phyloP scores from a whole-genome alignment of 2,113 vertebrate species.

The Ptilonorhynchus violaceus region DNA sequence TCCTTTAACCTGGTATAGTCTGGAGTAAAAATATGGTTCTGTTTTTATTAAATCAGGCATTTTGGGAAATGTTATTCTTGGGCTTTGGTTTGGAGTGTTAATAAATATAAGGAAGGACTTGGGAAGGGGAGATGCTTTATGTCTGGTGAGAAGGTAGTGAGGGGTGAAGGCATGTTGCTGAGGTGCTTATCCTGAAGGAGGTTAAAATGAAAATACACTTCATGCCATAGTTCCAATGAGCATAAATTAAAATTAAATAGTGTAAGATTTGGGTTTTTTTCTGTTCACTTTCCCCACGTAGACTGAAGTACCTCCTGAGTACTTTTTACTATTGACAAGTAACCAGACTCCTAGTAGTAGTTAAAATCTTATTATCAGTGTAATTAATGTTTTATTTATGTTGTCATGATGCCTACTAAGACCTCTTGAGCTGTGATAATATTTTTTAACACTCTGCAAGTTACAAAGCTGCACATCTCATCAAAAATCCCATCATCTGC shows the following conservation, averaged over 20 bases:
- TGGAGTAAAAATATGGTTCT: not conserved
- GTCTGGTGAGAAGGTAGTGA: not conserved
- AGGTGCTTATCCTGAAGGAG: not conserved
- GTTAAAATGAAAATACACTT: not conserved
- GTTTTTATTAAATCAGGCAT: not conserved
- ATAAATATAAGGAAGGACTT: not conserved
- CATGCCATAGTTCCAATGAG: not conserved
- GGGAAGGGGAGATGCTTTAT: accelerated
- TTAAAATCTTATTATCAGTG: not conserved
- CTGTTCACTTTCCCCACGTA: accelerated
- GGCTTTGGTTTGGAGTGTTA: not conserved
- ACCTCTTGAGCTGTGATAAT: not conserved
- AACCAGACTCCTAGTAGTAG: not conserved
- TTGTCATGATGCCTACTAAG: not conserved
- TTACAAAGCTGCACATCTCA: not conserved
- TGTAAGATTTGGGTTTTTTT: not conserved
- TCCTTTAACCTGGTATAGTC: not conserved
- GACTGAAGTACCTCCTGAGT: not conserved
- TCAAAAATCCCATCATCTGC: not conserved
- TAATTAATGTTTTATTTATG: not conserved
- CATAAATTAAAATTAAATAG: not conserved
- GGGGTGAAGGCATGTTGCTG: not conserved
- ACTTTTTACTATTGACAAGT: not conserved
- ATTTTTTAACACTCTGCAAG: not conserved
- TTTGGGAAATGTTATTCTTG: not conserved